Percentiles rank a stretch among this genome's conserved stretches.
Evolutionary conservation across 2,797 vertebrate genomes (phyloP).

Genomic region (Enteromius treurensis): DNA sequence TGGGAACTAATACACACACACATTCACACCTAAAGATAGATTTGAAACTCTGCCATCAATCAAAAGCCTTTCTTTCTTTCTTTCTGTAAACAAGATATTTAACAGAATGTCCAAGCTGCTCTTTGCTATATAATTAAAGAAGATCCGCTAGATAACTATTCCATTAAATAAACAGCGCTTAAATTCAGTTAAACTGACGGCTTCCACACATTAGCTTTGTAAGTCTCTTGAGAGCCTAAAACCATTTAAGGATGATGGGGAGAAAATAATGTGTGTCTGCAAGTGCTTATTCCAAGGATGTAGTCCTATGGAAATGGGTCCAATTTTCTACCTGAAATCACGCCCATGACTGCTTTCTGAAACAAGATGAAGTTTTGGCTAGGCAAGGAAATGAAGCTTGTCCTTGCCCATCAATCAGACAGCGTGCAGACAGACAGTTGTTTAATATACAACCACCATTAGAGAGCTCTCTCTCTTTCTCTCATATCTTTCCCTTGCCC

Average conservation of each 20-base stretch:
- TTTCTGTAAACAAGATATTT: background rate
- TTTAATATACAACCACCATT: slow-evolving; percentile 77
- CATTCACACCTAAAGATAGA: background rate
- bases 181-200: slow-evolving; percentile 59
- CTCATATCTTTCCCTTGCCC: slow-evolving; percentile 18
- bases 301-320: slow-evolving; percentile 68
- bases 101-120: background rate
- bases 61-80: background rate
- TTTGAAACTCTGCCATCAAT: background rate
- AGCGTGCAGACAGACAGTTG: slow-evolving; percentile 73
- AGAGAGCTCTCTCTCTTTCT: slow-evolving; percentile 53
- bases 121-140: background rate
- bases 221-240: slow-evolving; percentile 52
- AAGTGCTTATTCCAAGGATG: slow-evolving; percentile 54
- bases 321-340: slow-evolving; percentile 72
- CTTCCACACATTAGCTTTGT: slow-evolving; percentile 50
- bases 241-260: slow-evolving; percentile 52
- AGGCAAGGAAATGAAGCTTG: slow-evolving; percentile 79
- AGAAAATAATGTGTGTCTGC: slow-evolving; percentile 53
- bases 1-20: background rate
- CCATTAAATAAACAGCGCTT: slow-evolving; percentile 15
- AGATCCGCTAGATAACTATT: background rate
- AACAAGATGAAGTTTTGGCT: slow-evolving; percentile 78
- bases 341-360: slow-evolving; percentile 71
- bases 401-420: slow-evolving; percentile 78